Percentiles rank a stretch among this genome's conserved stretches.
Evolutionary conservation across 2,113 vertebrate genomes (phyloP).

Genomic region (Callithrix jacchus): DNA sequence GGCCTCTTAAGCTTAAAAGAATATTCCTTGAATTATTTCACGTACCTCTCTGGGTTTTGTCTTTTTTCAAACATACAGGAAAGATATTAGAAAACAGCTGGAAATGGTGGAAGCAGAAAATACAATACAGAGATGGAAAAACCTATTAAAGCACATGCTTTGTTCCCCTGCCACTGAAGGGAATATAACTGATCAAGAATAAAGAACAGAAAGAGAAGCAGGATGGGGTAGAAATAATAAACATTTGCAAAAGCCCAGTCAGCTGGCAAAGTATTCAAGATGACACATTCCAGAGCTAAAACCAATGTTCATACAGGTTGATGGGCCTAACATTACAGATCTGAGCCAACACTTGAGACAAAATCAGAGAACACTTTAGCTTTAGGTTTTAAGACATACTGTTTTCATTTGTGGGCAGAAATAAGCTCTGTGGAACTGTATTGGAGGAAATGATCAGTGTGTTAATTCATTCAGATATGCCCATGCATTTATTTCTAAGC

Average conservation of each 20-base stretch:
- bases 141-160: not conserved
- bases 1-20: constrained; percentile 30
- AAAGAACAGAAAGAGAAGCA: constrained; percentile 8
- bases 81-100: constrained; percentile 52
- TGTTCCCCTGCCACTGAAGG: not conserved
- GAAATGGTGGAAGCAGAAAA: constrained; percentile 27
- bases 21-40: constrained; percentile 33
- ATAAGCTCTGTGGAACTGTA: not conserved
- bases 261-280: not conserved
- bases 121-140: constrained; percentile 16
- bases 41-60: not conserved
- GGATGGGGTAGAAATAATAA: not conserved
- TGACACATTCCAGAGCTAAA: not conserved
- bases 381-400: constrained; percentile 16
- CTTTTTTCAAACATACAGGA: not conserved
- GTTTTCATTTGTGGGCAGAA: constrained; percentile 22
- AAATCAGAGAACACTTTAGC: constrained; percentile 11
- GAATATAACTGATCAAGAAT: not conserved
- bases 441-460: not conserved
- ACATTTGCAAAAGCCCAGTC: constrained; percentile 6
- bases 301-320: not conserved
- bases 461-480: not conserved
- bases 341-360: not conserved
- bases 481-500: constrained; percentile 3
- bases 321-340: not conserved